Evolutionary conservation across 2,888 invertebrate genomes (phyloP).

Genomic region (Agrilus cyanescens): DNA sequence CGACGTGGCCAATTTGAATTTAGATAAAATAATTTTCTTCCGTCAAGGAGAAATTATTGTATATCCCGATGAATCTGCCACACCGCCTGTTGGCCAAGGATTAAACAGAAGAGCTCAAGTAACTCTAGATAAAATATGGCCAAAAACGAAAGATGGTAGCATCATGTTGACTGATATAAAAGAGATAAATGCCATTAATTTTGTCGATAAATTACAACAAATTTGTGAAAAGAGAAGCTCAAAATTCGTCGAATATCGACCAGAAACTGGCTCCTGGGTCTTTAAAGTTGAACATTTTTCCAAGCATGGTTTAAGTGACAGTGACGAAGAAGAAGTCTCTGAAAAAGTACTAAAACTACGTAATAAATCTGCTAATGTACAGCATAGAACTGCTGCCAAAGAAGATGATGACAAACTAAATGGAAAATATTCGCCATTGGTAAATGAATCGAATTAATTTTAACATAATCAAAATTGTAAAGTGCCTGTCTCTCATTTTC

Average conservation of each 20-base stretch:
- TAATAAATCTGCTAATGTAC: not conserved
- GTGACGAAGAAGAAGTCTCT: conserved; percentile 58
- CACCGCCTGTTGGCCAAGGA: conserved; percentile 73
- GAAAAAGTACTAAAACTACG: conserved; percentile 2
- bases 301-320: conserved; percentile 77
- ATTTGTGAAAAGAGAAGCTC: conserved; percentile 81
- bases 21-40: conserved; percentile 85
- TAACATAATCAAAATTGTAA: too few relatives aligned
- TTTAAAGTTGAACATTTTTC: conserved; percentile 92
- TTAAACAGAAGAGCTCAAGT: conserved; percentile 85
- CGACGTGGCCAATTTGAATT: conserved; percentile 72
- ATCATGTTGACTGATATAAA: conserved; percentile 69
- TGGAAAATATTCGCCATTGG: too few relatives aligned
- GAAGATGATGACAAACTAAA: too few relatives aligned
- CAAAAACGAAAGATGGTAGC: conserved; percentile 71
- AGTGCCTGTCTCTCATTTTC: too few relatives aligned
- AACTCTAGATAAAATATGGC: conserved; percentile 91
- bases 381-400: not conserved
- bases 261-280: conserved; percentile 95
- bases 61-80: conserved; percentile 81
- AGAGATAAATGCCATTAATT: conserved; percentile 68
- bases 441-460: too few relatives aligned
- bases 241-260: conserved; percentile 86
- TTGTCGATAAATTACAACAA: conserved; percentile 70
- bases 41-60: conserved; percentile 89